A percentile compares a stretch with the other conserved stretches of the same genome.
Conservation (phyloP, 2,797 vertebrate genomes). For the Caiman crocodilus region DNA sequence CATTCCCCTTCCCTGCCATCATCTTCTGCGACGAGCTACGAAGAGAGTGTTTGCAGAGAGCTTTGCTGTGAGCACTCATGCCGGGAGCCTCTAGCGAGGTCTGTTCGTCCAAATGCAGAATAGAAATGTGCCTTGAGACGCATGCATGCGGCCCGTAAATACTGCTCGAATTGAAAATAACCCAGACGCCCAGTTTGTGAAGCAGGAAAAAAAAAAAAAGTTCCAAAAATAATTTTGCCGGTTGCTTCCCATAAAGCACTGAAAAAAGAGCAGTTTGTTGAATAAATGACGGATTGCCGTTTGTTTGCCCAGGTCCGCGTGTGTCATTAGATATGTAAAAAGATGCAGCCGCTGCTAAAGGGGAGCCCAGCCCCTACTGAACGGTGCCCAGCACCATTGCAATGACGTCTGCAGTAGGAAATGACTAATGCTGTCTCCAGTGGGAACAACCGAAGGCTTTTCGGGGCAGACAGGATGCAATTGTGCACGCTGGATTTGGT, state of each 20-base stretch:
- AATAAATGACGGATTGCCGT: neutral
- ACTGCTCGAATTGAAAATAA: neutral
- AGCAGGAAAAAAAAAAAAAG: neutral
- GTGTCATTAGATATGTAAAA: neutral
- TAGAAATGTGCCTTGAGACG: neutral
- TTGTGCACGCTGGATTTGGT: accelerated
- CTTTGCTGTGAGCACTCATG: neutral
- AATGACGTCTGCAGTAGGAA: accelerated
- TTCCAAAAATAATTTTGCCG: neutral
- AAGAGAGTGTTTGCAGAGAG: neutral
- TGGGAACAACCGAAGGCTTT: neutral
- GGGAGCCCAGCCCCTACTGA: neutral
- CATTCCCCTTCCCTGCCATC: too few relatives aligned
- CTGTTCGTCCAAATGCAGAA: neutral
- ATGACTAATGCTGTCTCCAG: neutral
- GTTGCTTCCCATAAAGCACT: neutral
- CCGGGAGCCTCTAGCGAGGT: neutral
- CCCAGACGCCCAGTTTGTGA: neutral
- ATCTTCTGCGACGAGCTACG: neutral
- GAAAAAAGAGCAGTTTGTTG: neutral
- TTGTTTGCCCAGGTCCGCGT: neutral
- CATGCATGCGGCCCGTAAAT: neutral
- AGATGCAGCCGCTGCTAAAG: neutral
- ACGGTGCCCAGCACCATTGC: too few relatives aligned
- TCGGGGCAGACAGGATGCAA: too few relatives aligned